Conservation (phyloP, 1,140 invertebrate species). For the Ptiloglossa arizonensis region DNA sequence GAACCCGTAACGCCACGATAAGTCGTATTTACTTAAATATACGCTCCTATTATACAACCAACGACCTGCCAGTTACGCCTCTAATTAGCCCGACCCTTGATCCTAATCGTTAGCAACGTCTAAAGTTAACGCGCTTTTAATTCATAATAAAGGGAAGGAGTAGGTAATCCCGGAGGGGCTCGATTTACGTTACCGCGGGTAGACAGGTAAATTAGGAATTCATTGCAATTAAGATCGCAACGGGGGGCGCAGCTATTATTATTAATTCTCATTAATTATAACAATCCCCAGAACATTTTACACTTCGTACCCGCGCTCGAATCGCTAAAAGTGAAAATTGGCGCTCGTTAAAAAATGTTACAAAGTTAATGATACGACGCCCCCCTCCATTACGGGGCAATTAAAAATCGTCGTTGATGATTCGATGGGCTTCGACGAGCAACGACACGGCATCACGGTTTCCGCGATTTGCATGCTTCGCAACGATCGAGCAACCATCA, state of each 20-base stretch:
- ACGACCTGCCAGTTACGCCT: conserved; percentile 39
- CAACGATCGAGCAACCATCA: neutral
- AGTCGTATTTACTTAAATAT: conserved; percentile 48
- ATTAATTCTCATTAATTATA: conserved; percentile 27
- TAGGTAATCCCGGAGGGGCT: neutral
- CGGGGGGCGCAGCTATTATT: neutral
- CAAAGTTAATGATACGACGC: neutral
- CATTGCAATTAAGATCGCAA: conserved; percentile 36
- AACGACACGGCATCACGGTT: too few relatives aligned
- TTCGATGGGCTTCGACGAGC: neutral
- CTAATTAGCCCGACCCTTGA: conserved; percentile 59
- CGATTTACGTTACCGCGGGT: neutral
- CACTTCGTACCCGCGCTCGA: neutral
- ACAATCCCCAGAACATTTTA: conserved; percentile 13
- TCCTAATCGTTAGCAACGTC: conserved; percentile 51
- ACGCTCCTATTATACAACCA: conserved; percentile 44
- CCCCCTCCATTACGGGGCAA: neutral
- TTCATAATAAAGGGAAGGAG: conserved; percentile 46
- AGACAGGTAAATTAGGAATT: conserved; percentile 38
- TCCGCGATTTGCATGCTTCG: neutral
- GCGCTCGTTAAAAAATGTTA: conserved; percentile 13
- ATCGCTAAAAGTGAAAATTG: conserved; percentile 1
- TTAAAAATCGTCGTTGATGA: conserved; percentile 4
- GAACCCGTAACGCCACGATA: neutral
- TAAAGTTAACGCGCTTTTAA: conserved; percentile 58